Percentiles rank a stretch among this genome's conserved stretches.
Evolutionary conservation across 2,888 invertebrate genomes (phyloP).

Genomic region (Acleris sparsana): DNA sequence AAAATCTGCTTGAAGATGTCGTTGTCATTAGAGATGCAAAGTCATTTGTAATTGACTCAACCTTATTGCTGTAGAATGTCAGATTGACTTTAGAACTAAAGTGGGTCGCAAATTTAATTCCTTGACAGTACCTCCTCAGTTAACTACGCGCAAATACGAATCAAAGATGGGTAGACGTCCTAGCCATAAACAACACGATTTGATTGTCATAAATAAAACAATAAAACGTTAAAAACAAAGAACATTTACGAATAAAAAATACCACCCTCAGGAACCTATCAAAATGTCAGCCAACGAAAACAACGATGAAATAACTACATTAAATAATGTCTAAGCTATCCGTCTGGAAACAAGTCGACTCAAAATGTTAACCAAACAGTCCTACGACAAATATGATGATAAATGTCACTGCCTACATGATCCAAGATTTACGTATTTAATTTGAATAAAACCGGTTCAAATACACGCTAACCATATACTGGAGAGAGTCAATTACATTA

Average conservation of each 20-base stretch:
- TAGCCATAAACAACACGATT: not conserved
- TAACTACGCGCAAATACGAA: too few relatives aligned
- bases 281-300: constrained; percentile 12
- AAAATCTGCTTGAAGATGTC: too few relatives aligned
- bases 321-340: not conserved
- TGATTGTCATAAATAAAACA: not conserved
- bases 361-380: constrained; percentile 13
- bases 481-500: constrained; percentile 5
- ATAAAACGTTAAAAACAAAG: not conserved
- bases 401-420: constrained; percentile 9
- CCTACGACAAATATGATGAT: constrained; percentile 1
- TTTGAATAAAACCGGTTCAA: constrained; percentile 1
- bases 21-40: too few relatives aligned
- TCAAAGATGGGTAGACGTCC: too few relatives aligned
- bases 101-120: too few relatives aligned
- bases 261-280: constrained; percentile 7
- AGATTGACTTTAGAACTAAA: too few relatives aligned
- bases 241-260: not conserved
- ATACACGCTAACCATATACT: not conserved
- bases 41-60: too few relatives aligned
- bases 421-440: not conserved
- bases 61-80: too few relatives aligned
- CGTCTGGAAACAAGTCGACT: constrained; percentile 2
- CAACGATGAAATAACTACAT: constrained; percentile 5
- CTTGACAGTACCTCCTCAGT: too few relatives aligned